Percentiles rank a stretch among this genome's conserved stretches.
phyloP scores from a whole-genome alignment of 2,888 invertebrate species.

The Pammene fasciana region DNA sequence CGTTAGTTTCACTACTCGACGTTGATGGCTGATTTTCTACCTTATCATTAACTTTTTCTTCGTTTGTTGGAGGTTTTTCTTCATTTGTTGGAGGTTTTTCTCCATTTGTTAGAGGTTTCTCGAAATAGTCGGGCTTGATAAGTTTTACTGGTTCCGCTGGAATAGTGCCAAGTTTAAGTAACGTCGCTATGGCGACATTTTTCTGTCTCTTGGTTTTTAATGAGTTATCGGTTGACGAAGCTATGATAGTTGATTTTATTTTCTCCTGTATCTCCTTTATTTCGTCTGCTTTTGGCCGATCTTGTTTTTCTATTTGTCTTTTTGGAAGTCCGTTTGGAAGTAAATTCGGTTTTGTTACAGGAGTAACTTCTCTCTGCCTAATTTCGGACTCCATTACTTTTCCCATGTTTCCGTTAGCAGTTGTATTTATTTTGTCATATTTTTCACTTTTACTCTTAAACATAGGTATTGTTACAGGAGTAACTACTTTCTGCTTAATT shows the following conservation, averaged over 20 bases:
- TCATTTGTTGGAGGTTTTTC: slow-evolving; percentile 3
- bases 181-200: slow-evolving; percentile 64
- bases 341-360: background rate
- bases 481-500: too few species aligned
- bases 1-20: background rate
- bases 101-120: slow-evolving; percentile 36
- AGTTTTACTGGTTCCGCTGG: slow-evolving; percentile 50
- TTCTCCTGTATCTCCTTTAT: slow-evolving; percentile 48
- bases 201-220: slow-evolving; percentile 54
- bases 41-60: background rate
- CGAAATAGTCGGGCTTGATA: slow-evolving; percentile 59
- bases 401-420: background rate
- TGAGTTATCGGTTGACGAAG: slow-evolving; percentile 50
- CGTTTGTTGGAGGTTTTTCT: slow-evolving; percentile 38
- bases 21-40: background rate
- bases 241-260: slow-evolving; percentile 57
- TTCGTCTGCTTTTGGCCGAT: slow-evolving; percentile 32
- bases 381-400: background rate
- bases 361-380: background rate
- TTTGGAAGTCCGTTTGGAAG: background rate
- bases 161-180: slow-evolving; percentile 58
- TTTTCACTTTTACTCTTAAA: background rate
- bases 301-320: background rate
- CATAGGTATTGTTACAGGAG: background rate
- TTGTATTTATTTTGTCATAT: background rate